Percentiles rank a stretch among this genome's conserved stretches.
These are phyloP conservation scores for Azorinus chamasolen DNA, from an alignment of 2,888 invertebrate genomes.

Conservation along the genomic window DNA sequence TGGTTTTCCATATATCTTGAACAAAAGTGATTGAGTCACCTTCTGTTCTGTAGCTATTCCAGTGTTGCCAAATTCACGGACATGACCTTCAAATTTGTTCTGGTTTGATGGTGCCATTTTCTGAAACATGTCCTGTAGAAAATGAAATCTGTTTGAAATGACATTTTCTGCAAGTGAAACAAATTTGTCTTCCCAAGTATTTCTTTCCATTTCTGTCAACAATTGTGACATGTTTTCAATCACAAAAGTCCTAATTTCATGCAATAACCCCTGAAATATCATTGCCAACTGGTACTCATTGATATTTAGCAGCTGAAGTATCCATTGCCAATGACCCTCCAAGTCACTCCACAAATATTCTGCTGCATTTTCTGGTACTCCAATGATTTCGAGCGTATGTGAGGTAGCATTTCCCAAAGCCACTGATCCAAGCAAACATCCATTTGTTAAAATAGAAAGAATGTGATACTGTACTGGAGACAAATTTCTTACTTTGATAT, in stretches of 20 bases:
- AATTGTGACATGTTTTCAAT: background rate
- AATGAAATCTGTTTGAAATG: slow-evolving; percentile 9
- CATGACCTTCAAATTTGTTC: too few species aligned
- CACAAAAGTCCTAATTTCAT: background rate
- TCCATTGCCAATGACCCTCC: slow-evolving; percentile 12
- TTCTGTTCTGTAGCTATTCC: too few species aligned
- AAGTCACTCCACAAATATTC: background rate
- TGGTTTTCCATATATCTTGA: slow-evolving; percentile 21
- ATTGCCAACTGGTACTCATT: slow-evolving; percentile 1
- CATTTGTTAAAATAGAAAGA: slow-evolving; percentile 27
- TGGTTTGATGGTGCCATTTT: too few species aligned
- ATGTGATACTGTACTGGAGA: slow-evolving; percentile 22
- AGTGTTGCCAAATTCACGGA: too few species aligned
- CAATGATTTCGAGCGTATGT: background rate
- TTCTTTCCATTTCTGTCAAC: background rate
- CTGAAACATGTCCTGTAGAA: slow-evolving; percentile 5
- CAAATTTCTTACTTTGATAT: slow-evolving; percentile 7
- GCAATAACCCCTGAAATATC: slow-evolving; percentile 29
- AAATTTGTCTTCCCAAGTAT: slow-evolving; percentile 29
- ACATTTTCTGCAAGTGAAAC: slow-evolving; percentile 2
- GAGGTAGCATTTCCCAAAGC: slow-evolving; percentile 8
- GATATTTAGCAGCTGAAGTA: slow-evolving; percentile 21
- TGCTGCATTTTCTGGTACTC: background rate
- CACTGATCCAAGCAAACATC: slow-evolving; percentile 38
- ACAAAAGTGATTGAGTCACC: slow-evolving; percentile 6